Percentiles rank a stretch among this genome's conserved stretches.
These are phyloP conservation scores for Mizuhopecten yessoensis DNA, from an alignment of 1,140 invertebrate species.

Conservation along the genomic window DNA sequence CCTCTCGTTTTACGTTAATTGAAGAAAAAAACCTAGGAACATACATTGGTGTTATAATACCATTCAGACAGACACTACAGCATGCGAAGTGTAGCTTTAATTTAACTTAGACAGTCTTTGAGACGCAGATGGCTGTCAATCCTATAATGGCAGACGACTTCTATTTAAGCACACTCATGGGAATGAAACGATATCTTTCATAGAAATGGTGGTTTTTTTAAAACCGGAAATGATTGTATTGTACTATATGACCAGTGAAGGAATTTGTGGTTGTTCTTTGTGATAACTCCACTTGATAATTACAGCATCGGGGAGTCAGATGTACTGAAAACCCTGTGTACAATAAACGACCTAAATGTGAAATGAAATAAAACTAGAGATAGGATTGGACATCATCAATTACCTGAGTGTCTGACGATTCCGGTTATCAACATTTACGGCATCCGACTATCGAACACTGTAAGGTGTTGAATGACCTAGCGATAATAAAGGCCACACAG, in stretches of 20 bases:
- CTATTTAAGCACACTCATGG: too few relatives aligned
- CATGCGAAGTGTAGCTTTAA: too few relatives aligned
- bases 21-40: too few relatives aligned
- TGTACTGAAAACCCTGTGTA: neutral
- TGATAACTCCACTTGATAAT: neutral
- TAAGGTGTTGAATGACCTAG: neutral
- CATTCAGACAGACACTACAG: too few relatives aligned
- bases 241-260: neutral
- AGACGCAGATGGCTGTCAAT: too few relatives aligned
- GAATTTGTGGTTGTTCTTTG: neutral
- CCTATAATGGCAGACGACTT: too few relatives aligned
- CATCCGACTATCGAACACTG: neutral
- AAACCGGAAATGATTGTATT: neutral
- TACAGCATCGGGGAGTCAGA: neutral
- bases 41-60: too few relatives aligned
- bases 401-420: slow-evolving; percentile 9
- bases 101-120: too few relatives aligned
- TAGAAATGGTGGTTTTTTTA: neutral
- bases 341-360: neutral
- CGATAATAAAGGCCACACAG: neutral
- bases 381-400: neutral
- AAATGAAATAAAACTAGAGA: too few relatives aligned
- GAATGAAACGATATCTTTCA: neutral
- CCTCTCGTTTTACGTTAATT: too few relatives aligned
- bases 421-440: neutral